Evolutionary conservation across 2,888 invertebrate species (phyloP), one percentile per base, ranked within the genome.

Genomic region (Dinocampus coccinellae): DNA sequence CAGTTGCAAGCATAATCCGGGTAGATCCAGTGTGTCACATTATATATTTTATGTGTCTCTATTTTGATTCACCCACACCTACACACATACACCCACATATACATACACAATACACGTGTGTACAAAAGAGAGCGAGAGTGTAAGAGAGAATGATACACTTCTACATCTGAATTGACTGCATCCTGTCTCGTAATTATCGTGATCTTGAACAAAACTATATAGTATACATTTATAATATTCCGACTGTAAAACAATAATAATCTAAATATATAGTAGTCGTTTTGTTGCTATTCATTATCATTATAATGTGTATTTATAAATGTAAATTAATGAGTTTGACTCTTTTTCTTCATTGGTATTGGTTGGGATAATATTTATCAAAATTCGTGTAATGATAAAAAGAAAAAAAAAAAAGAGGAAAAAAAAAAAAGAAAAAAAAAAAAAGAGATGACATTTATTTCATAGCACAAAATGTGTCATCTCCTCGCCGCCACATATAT

Each of bases 101-200:
- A n/a, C n/a, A n/a, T n/a, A n/a, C n/a, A n/a, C n/a, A n/a, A n/a
- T n/a, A n/a, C n/a, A n/a, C n/a, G n/a, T n/a, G n/a, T n/a, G n/a
- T n/a, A n/a, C 20, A n/a, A 16, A n/a, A 16, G 47, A 47, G 47
- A 47, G 16, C 2, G 20, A 47, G 72, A 72, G 72, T 72, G 68
- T 58, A 68, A 73, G 26, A 34, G 47, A 47, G 4, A 10, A 10
- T 1, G 7, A 6, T 3, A 47, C 7, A 47, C 0, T 75, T 76
- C 74, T 74, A 76, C 74, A 77, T 78, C 82, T 84, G 84, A 85
- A 85, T 85, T 84, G 84, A 83, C 84, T 79, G 82, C 84, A 84
- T 85, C 85, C 85, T 85, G 85, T 80, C 83, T 81, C 79, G 76
- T 80, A 77, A 55, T 60, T 61, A 47, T 47, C 61, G 70, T 73